Conservation (phyloP, 1,140 invertebrate genomes). For the Asbolus verrucosus region DNA sequence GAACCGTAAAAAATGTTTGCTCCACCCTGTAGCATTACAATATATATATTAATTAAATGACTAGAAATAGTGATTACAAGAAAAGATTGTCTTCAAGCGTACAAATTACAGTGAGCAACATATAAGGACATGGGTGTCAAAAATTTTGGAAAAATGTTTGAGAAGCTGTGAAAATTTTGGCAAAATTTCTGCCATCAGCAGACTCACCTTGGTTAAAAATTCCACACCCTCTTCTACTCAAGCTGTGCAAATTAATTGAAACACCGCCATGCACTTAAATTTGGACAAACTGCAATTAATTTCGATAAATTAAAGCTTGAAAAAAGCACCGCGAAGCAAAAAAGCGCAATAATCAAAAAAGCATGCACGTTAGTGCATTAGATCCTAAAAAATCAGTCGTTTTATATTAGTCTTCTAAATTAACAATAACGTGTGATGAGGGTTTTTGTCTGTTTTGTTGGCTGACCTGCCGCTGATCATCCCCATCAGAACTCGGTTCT, state of each 20-base stretch:
- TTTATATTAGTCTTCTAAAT: slow-evolving; percentile 58
- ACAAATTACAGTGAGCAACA: slow-evolving; percentile 5
- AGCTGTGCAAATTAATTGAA: neutral
- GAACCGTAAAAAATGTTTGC: too few species aligned
- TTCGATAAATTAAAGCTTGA: slow-evolving; percentile 8
- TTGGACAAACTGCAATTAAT: neutral
- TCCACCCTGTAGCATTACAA: slow-evolving; percentile 11
- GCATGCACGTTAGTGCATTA: slow-evolving; percentile 43
- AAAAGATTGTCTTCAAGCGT: slow-evolving; percentile 47
- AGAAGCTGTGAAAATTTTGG: too few species aligned
- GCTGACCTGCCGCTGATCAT: slow-evolving; percentile 68
- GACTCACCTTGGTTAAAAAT: slow-evolving; percentile 1
- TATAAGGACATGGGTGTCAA: slow-evolving; percentile 3
- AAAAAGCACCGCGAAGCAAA: slow-evolving; percentile 36
- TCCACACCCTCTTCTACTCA: neutral
- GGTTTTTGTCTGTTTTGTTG: slow-evolving; percentile 53
- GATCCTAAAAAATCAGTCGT: slow-evolving; percentile 13
- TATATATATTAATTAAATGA: slow-evolving; percentile 13
- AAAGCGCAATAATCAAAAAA: slow-evolving; percentile 9
- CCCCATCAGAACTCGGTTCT: slow-evolving; percentile 65
- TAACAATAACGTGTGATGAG: slow-evolving; percentile 56
- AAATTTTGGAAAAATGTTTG: too few species aligned
- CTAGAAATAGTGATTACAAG: slow-evolving; percentile 40
- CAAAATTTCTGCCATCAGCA: too few species aligned
- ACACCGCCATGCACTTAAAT: slow-evolving; percentile 13